Percentiles rank a stretch among this genome's conserved stretches.
Conservation (phyloP, 2,797 vertebrate species). For the Glossophaga mutica region DNA sequence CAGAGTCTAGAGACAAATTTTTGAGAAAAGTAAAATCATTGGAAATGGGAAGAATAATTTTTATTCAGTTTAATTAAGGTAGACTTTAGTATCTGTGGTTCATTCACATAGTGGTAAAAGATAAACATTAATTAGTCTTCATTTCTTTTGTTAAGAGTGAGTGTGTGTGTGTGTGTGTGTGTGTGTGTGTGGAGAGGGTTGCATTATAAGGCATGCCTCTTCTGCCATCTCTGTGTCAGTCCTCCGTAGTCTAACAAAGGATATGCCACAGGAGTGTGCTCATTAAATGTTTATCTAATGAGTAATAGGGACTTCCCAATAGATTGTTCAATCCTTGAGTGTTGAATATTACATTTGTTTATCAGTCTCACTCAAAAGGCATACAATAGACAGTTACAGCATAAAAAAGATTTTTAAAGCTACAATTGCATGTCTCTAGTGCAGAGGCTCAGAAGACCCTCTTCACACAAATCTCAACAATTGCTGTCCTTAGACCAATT, state of each 20-base stretch:
- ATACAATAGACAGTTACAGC: neutral
- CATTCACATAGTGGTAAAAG: neutral
- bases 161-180: too few relatives aligned
- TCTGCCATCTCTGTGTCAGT: neutral
- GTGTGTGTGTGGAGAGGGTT: neutral
- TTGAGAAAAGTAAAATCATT: conserved; percentile 23
- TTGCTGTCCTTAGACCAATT: conserved; percentile 53
- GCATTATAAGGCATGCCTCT: neutral
- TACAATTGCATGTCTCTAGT: neutral
- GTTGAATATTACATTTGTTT: conserved; percentile 35
- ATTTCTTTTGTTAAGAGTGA: neutral
- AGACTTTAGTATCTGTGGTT: neutral
- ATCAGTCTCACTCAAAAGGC: neutral
- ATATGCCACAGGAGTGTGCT: neutral
- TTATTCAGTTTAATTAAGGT: neutral
- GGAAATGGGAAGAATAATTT: neutral
- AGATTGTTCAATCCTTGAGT: neutral
- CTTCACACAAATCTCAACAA: conserved; percentile 43
- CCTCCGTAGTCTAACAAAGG: neutral
- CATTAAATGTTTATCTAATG: conserved; percentile 36
- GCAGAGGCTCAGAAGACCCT: conserved; percentile 42
- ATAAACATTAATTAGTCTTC: neutral
- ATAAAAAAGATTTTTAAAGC: neutral
- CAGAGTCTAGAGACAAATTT: neutral
- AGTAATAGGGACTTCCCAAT: neutral